These are phyloP conservation scores for Epizoanthus rinbou DNA, from an alignment of 92 coral and sea anemone genomes.

Conservation along the genomic window DNA sequence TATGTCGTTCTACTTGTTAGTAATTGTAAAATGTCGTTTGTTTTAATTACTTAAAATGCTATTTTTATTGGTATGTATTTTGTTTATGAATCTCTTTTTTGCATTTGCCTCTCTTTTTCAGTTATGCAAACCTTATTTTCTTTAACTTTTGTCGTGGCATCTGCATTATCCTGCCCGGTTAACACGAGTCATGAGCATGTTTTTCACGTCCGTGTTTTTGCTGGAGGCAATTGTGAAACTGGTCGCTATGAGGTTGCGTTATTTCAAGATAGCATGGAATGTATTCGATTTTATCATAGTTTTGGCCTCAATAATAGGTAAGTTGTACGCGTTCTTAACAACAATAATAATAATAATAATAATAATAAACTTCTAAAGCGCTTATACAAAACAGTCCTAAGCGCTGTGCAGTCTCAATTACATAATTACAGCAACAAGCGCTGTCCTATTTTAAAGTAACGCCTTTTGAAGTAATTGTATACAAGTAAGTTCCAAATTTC, in stretches of 20 bases:
- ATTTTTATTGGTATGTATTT: too few species aligned
- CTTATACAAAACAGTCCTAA: too few species aligned
- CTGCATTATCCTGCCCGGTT: slow-evolving; percentile 7
- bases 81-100: background rate
- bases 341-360: too few species aligned
- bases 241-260: slow-evolving; percentile 76
- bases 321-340: slow-evolving; percentile 3
- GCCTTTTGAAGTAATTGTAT: background rate
- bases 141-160: slow-evolving; percentile 32
- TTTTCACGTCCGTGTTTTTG: slow-evolving; percentile 85
- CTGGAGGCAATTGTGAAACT: slow-evolving; percentile 85
- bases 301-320: slow-evolving; percentile 82
- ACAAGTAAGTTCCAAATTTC: too few species aligned
- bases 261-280: slow-evolving; percentile 89
- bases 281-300: slow-evolving; percentile 87
- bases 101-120: background rate
- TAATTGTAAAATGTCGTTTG: too few species aligned
- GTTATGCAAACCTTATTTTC: background rate
- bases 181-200: slow-evolving; percentile 2
- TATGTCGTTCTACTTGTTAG: too few species aligned
- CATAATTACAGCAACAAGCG: too few species aligned
- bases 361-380: too few species aligned
- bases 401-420: too few species aligned
- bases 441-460: too few species aligned
- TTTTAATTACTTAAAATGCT: too few species aligned